Percentiles rank a stretch among this genome's conserved stretches.
Evolutionary conservation across 2,888 invertebrate genomes (phyloP).

Genomic region (Pristionchus japonicus): DNA sequence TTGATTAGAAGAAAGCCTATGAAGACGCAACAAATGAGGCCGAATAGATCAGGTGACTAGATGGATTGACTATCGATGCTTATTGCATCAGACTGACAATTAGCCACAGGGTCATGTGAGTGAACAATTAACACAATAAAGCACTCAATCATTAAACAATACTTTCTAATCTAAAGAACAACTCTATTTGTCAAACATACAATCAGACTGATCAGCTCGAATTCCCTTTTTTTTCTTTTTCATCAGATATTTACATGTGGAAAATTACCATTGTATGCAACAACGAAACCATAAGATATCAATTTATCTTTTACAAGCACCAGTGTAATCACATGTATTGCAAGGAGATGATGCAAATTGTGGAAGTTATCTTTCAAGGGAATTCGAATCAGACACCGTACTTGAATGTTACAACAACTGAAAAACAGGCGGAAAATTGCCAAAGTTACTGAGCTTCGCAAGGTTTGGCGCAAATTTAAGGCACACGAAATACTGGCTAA

Average conservation of each 20-base stretch:
- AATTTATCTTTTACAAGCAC: constrained; percentile 10
- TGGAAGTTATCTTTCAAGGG: neutral
- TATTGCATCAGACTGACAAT: no score
- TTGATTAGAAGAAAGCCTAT: no score
- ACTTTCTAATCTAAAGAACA: neutral
- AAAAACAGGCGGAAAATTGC: neutral
- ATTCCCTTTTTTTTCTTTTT: neutral
- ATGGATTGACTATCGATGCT: neutral
- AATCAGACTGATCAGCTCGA: neutral
- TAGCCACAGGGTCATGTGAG: no score
- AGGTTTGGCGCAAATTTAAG: neutral
- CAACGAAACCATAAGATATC: neutral
- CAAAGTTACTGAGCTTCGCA: neutral
- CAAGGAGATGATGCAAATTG: neutral
- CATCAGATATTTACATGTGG: constrained; percentile 8
- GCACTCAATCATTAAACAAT: no score
- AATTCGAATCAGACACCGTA: neutral
- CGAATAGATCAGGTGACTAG: no score
- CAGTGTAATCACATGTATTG: neutral
- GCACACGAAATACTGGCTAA: neutral
- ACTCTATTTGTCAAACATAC: neutral
- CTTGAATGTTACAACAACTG: neutral
- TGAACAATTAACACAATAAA: no score
- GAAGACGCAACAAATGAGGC: no score
- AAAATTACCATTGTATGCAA: neutral